Evolutionary conservation across 1,140 invertebrate species (phyloP), one percentile per base, ranked within the genome.

Genomic region (Drosophila prosaltans): DNA sequence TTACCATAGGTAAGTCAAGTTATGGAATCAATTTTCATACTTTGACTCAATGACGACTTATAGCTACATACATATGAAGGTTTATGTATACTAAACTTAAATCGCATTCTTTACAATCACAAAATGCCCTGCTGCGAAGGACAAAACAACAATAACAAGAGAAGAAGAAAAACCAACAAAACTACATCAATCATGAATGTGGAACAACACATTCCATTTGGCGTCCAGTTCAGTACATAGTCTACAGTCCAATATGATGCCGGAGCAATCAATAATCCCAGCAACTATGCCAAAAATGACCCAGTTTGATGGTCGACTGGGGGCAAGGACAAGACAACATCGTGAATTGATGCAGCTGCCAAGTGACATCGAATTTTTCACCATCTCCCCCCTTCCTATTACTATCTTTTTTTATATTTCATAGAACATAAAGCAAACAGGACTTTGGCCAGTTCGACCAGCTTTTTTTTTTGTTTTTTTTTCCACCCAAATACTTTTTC

Each of bases 231-330:
- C 21, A 57, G 68, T 72, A 43, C 48, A 74, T 36, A 36, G 36
- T 59, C 63, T 45, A 36, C 41, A 57, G 68, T 72, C 57, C 67
- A 63, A 51, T 60, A 64, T 70, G 32, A 36, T 36, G 32, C 45
- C 51, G 68, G 67, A 63, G 55, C 75, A 82, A 86, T 82, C 82
- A 88, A 86, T 86, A 82, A 79, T 54, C 32, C 74, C 70, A 72
- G 36, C 69, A 78, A 78, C 81, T 69, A 65, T 63, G 64, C 83
- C 79, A 82, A 86, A 86, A 80, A 65, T 86, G 83, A 86, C 82
- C 82, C 80, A 86, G 78, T 86, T 86, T 41, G 78, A 71, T 65
- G 75, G 58, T 65, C 30, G 73, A 72, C 65, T 72, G 65, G 72
- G 58, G 48, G 62, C 74, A 76, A 75, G 59, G 74, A 75, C 67